These are phyloP conservation scores for Epirrita christyi DNA, from an alignment of 2,888 invertebrate species.

Conservation along the genomic window DNA sequence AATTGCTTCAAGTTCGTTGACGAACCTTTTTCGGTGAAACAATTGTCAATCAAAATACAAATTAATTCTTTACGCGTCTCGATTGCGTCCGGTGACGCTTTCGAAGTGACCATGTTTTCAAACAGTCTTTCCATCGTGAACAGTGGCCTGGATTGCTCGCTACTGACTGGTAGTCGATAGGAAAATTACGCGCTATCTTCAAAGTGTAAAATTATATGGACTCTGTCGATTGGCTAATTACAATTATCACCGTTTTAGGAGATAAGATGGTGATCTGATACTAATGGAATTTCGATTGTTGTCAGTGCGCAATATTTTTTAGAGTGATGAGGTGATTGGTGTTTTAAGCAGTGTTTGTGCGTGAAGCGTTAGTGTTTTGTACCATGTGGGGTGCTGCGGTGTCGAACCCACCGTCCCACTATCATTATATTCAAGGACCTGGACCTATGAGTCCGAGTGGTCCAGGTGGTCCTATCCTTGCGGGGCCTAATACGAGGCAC, in stretches of 20 bases:
- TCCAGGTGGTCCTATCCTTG: conserved; percentile 68
- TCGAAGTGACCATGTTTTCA: conserved; percentile 73
- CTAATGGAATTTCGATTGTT: conserved; percentile 59
- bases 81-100: conserved; percentile 79
- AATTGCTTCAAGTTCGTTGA: conserved; percentile 58
- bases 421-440: conserved; percentile 74
- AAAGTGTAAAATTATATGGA: conserved; percentile 56
- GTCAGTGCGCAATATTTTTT: conserved; percentile 63
- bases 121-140: conserved; percentile 76
- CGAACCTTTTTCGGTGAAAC: conserved; percentile 70
- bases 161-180: conserved; percentile 62
- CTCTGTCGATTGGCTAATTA: conserved; percentile 66
- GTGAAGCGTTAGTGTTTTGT: conserved; percentile 53
- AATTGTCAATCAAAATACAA: conserved; percentile 75
- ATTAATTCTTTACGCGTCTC: conserved; percentile 81
- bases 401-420: conserved; percentile 72
- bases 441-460: conserved; percentile 62
- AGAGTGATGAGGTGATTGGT: conserved; percentile 72
- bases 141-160: conserved; percentile 74
- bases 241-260: conserved; percentile 55
- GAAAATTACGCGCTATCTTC: conserved; percentile 61
- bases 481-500: conserved; percentile 68
- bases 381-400: conserved; percentile 81
- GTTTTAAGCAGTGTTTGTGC: conserved; percentile 60
- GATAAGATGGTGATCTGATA: conserved; percentile 66